Conservation (phyloP, 2,888 invertebrate species). For the Drosophila ustulata region DNA sequence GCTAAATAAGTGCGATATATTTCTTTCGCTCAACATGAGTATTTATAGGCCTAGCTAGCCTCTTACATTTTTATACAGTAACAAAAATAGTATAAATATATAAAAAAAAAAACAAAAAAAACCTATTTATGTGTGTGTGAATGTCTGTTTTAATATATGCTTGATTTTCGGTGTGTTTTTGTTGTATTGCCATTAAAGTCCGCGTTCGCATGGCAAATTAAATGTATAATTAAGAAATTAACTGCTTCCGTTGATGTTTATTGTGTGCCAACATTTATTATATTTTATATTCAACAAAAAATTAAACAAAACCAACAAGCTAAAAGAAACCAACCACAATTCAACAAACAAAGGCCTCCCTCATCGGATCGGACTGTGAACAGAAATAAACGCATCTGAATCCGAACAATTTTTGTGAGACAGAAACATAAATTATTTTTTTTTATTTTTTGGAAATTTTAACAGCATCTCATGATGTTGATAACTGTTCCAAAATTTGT, state of each 20-base stretch:
- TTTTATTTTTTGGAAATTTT: not conserved
- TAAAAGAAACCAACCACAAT: constrained; percentile 19
- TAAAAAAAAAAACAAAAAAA: not conserved
- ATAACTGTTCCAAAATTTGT: constrained; percentile 10
- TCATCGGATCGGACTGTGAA: not conserved
- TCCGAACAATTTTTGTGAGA: constrained; percentile 14
- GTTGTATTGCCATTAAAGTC: constrained; percentile 43
- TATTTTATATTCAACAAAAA: constrained; percentile 21
- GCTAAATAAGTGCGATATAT: constrained; percentile 17
- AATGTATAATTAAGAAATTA: constrained; percentile 76
- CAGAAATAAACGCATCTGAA: constrained; percentile 10
- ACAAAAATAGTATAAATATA: constrained; percentile 5
- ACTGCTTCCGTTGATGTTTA: constrained; percentile 76
- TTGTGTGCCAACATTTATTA: constrained; percentile 52
- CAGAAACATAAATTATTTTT: constrained; percentile 34
- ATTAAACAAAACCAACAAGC: constrained; percentile 5
- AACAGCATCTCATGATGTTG: constrained; percentile 10
- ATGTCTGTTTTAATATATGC: not conserved
- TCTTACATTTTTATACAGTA: constrained; percentile 1
- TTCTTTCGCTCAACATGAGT: constrained; percentile 13
- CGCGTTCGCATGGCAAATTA: constrained; percentile 65
- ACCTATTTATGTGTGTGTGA: not conserved
- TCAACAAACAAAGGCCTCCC: constrained; percentile 17
- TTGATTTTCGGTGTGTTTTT: not conserved
- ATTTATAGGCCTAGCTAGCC: constrained; percentile 37